These are phyloP conservation scores for Trichogramma dendrolimi DNA, from an alignment of 2,888 invertebrate genomes.

Conservation along the genomic window DNA sequence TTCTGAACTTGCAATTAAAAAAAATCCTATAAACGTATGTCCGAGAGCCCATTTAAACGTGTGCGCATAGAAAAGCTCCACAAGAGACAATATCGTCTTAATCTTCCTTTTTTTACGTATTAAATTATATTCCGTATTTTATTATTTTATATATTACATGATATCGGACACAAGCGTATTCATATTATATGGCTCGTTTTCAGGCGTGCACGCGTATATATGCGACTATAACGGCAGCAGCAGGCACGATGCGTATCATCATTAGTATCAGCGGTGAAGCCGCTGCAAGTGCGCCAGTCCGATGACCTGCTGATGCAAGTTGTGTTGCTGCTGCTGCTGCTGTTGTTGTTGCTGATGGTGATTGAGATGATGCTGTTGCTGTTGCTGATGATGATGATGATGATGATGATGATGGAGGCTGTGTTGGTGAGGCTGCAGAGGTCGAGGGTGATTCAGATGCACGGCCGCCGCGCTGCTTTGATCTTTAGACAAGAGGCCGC, in stretches of 20 bases:
- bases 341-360: slow-evolving; percentile 30
- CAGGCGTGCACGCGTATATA: too few species aligned
- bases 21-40: too few species aligned
- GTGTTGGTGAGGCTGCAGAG: slow-evolving; percentile 19
- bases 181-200: background rate
- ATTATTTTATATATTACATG: too few species aligned
- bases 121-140: too few species aligned
- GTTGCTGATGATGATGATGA: slow-evolving; percentile 34
- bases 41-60: too few species aligned
- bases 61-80: too few species aligned
- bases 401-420: slow-evolving; percentile 15
- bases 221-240: background rate
- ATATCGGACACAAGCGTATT: slow-evolving; percentile 6
- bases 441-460: slow-evolving; percentile 10
- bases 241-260: slow-evolving; percentile 11
- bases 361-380: slow-evolving; percentile 29
- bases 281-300: slow-evolving; percentile 42
- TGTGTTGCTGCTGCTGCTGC: slow-evolving; percentile 35
- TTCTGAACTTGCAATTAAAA: too few species aligned
- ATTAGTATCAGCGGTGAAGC: slow-evolving; percentile 45
- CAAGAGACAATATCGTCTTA: too few species aligned
- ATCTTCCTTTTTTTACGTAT: too few species aligned
- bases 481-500: slow-evolving; percentile 14
- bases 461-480: slow-evolving; percentile 12
- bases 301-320: slow-evolving; percentile 41